Base-by-base conservation (phyloP, 2,888 invertebrate species). In the Graphium colonna region DNA sequence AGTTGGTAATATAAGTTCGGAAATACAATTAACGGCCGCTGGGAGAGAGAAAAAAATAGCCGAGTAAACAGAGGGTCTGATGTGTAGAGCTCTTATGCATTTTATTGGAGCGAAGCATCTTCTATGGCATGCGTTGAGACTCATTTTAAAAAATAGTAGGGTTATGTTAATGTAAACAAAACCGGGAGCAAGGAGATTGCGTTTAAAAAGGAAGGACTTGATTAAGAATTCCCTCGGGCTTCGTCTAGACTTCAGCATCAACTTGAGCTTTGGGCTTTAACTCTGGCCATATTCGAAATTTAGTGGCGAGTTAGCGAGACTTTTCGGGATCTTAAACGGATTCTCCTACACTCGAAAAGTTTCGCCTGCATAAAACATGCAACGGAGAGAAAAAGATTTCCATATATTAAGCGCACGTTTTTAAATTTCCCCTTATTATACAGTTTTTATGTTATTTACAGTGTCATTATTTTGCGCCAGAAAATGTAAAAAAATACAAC, bases 171-270 rank as follows among this genome's bases (percentile, higher is more conserved):
- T 49, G 48, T 53, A 49, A 49, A 53, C 43, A 53, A 49, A 44
- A 31, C 18, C 15, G 4, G n/a, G 36, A 26, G 51, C 56, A 56
- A 56, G 58, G 54, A 59, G 68, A 67, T 61, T 62, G 64, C 49
- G 52, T 63, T 64, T 62, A 63, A 55, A 52, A 53, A 44, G 55
- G 67, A 68, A 63, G 60, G 60, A 55, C 59, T 62, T 51, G 39
- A 56, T 64, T 62, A 55, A 63, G 55, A 63, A 63, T 64, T 67
- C 65, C 71, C 65, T 54, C 60, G 61, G 67, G 71, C 67, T 62
- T 61, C 57, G 82, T 82, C 82, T 82, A 82, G 82, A 82, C 83
- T 65, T 58, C 58, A 67, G 65, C 65, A 63, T 58, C 64, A 63
- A 60, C 52, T 51, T 61, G 57, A 67, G 63, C 61, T 61, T 61